A percentile compares a stretch with the other conserved stretches of the same genome.
phyloP scores from a whole-genome alignment of 2,888 invertebrate species.

The Tetramorium bicarinatum region DNA sequence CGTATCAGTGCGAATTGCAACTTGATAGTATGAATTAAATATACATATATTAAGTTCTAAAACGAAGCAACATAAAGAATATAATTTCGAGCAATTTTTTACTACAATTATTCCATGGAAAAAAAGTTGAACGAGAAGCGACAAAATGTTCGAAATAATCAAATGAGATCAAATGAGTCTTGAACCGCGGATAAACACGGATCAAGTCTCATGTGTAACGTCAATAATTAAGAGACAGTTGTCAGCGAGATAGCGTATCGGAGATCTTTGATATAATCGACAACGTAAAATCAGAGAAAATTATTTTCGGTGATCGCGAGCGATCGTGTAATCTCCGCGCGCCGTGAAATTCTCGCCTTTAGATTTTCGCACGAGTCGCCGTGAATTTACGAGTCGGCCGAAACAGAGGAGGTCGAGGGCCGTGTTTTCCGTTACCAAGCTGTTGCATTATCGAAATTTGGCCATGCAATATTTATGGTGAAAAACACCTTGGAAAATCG shows the following conservation, averaged over 20 bases:
- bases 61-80: background rate
- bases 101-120: background rate
- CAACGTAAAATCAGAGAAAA: slow-evolving; percentile 30
- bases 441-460: slow-evolving; percentile 75
- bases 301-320: background rate
- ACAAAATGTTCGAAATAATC: background rate
- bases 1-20: background rate
- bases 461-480: slow-evolving; percentile 63
- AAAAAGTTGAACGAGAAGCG: background rate
- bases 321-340: background rate
- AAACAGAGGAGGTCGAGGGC: background rate
- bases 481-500: slow-evolving; percentile 8
- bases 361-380: background rate
- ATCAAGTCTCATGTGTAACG: slow-evolving; percentile 5
- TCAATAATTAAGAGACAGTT: slow-evolving; percentile 21
- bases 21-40: background rate
- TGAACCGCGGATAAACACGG: background rate
- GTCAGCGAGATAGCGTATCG: background rate
- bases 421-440: slow-evolving; percentile 71
- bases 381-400: slow-evolving; percentile 63
- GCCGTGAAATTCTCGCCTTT: slow-evolving; percentile 4
- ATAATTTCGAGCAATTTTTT: background rate
- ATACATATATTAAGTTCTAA: slow-evolving; percentile 6
- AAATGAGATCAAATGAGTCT: slow-evolving; percentile 1
- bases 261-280: slow-evolving; percentile 28